Base-by-base conservation (phyloP, 2,888 invertebrate species). In the Melinaea marsaeus region DNA sequence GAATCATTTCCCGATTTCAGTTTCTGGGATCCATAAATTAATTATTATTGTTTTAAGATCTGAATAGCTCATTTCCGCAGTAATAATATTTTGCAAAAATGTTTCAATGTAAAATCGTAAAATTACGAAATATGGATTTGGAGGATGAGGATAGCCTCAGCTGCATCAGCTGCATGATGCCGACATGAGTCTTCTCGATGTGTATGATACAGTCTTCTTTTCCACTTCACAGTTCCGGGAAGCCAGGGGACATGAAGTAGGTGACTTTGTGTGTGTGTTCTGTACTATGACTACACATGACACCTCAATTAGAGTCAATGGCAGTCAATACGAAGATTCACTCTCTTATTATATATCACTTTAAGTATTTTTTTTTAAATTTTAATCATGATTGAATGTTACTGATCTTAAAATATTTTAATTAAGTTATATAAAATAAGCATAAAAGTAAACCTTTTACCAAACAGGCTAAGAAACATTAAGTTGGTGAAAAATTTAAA, bases 191-290 rank as follows among this genome's bases (percentile, higher is more conserved):
- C 86, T 96, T 95, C 79, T 94, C 94, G 7, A 97, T 93, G 69
- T 92, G 93, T 59, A 97, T 84, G 66, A 92, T 90, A 81, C 97
- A 97, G 70, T 93, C 92, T 65, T 92, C 90, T 70, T 94, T 92
- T 51, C 93, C 93, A 57, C 88, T 89, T 86, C 95, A 94, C 65
- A 95, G 91, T 74, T 95, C 95, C 2, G 96, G 96, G 84, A 96
- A 96, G 68, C 93, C 93, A 0, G 96, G 96, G 48, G 95, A 96
- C 74, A 94, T 93, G 81, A 96, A 94, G 84, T 96, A 96, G 0
- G 96, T 96, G 63, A 95, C 22, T 22, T 22, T 22, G 22, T 22
- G 1, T 22, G 90, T 84, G 96, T 96, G 86, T 95, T 95, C 79
- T 91, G 91, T 48, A 95, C 93, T 67, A 93, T 92, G 54, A 93